phyloP scores from a whole-genome alignment of 2,797 vertebrate species.

The Gymnopithys bicolor region DNA sequence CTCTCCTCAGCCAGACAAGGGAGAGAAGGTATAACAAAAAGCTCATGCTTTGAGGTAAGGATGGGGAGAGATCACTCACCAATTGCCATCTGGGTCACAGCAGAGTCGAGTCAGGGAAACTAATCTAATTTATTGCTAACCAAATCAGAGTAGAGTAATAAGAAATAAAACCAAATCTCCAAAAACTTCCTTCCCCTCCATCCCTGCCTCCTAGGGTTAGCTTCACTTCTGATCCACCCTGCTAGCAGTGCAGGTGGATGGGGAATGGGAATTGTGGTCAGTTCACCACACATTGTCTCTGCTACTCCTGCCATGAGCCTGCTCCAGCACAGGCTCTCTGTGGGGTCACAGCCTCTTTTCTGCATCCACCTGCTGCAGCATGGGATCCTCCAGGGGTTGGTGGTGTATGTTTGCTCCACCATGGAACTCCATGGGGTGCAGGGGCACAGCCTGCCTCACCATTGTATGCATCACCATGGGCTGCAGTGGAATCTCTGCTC shows the following conservation, averaged over 20 bases:
- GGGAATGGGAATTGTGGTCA: not conserved
- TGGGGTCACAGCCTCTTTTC: not conserved
- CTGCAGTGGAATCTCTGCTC: not conserved
- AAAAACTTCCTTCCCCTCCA: not conserved
- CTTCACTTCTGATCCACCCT: not conserved
- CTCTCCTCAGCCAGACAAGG: not conserved
- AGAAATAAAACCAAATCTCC: not conserved
- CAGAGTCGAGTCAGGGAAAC: not conserved
- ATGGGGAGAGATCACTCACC: not conserved
- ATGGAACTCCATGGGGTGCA: not conserved
- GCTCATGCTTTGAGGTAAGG: rapidly evolving
- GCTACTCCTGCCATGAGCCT: not conserved
- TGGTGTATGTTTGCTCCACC: not conserved
- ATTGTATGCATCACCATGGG: not conserved
- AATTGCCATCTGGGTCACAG: rapidly evolving
- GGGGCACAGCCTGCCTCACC: not conserved
- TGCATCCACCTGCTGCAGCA: not conserved
- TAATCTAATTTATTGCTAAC: not conserved
- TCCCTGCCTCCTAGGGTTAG: not conserved
- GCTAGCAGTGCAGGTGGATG: not conserved
- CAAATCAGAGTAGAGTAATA: not conserved
- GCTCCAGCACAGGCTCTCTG: not conserved
- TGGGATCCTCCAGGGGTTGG: not conserved
- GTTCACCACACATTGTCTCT: not conserved
- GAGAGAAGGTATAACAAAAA: not conserved